phyloP scores from a whole-genome alignment of 2,888 invertebrate species.

The Anoncus sp. region DNA sequence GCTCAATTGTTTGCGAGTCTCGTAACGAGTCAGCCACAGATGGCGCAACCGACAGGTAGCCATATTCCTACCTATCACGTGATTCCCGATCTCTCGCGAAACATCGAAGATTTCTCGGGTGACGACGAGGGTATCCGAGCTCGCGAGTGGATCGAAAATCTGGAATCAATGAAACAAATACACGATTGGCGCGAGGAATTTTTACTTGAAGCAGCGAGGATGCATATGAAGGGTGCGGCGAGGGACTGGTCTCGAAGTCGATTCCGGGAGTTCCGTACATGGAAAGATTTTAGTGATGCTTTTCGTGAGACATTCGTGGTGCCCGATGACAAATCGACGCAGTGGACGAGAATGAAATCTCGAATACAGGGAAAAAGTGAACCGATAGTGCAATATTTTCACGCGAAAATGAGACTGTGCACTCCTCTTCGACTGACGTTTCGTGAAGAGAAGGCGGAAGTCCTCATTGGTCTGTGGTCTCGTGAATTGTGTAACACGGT shows the following conservation, averaged over 20 bases:
- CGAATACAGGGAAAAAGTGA: constrained; percentile 4
- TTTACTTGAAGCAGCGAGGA: too few relatives aligned
- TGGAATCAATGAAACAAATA: too few relatives aligned
- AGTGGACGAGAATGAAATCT: neutral
- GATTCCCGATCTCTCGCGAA: too few relatives aligned
- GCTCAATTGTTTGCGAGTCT: too few relatives aligned
- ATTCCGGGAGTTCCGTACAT: neutral
- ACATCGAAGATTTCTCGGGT: too few relatives aligned
- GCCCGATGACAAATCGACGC: neutral
- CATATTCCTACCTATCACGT: too few relatives aligned
- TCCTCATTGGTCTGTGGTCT: neutral
- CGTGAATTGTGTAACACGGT: neutral
- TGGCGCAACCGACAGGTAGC: too few relatives aligned
- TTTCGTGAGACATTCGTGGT: constrained; percentile 3
- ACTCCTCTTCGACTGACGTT: neutral
- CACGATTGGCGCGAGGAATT: too few relatives aligned
- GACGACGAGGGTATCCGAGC: too few relatives aligned
- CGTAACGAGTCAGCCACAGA: too few relatives aligned
- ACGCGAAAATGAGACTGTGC: constrained; percentile 10
- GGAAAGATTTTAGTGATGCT: neutral
- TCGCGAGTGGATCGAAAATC: too few relatives aligned
- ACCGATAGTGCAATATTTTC: neutral
- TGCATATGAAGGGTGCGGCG: neutral
- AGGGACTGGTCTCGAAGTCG: neutral
- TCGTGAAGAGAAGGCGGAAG: constrained; percentile 3